Evolutionary conservation across 2,888 invertebrate species (phyloP).

Genomic region (Drosophila longiperda): DNA sequence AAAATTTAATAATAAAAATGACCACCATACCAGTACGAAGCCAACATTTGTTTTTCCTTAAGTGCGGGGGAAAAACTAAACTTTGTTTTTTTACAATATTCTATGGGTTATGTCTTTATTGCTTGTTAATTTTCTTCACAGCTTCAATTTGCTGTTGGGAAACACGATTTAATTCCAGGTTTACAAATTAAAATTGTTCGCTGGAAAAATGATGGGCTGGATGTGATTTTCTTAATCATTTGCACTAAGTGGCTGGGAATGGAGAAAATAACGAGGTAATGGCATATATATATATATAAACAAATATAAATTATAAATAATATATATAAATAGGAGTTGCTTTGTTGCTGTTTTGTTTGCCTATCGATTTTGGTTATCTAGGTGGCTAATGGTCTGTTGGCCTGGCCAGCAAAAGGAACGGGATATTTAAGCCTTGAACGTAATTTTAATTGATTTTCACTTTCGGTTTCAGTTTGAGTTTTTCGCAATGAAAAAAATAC

Average conservation of each 20-base stretch:
- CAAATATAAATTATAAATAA: not conserved
- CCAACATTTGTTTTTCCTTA: constrained; percentile 18
- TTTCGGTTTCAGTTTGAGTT: constrained; percentile 18
- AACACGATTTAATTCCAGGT: not conserved
- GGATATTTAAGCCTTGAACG: constrained; percentile 60
- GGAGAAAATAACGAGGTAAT: not conserved
- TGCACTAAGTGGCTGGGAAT: not conserved
- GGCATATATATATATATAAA: not conserved
- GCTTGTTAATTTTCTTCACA: not conserved
- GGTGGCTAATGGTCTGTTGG: constrained; percentile 12
- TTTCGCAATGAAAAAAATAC: constrained; percentile 31
- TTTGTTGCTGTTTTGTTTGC: constrained; percentile 4
- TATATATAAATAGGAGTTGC: constrained; percentile 17
- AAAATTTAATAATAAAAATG: constrained; percentile 51
- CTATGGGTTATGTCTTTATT: not conserved
- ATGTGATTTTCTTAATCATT: not conserved
- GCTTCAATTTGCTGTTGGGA: not conserved
- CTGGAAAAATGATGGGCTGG: not conserved
- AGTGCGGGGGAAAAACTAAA: not conserved
- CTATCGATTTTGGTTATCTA: constrained; percentile 33
- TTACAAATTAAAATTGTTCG: not conserved
- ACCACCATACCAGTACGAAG: constrained; percentile 57
- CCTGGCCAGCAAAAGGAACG: constrained; percentile 6
- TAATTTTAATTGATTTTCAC: constrained; percentile 75
- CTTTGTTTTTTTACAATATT: not conserved